Evolutionary conservation across 2,113 vertebrate genomes (phyloP), one percentile per base, ranked within the genome.

Genomic region (Brienomyrus brachyistius): DNA sequence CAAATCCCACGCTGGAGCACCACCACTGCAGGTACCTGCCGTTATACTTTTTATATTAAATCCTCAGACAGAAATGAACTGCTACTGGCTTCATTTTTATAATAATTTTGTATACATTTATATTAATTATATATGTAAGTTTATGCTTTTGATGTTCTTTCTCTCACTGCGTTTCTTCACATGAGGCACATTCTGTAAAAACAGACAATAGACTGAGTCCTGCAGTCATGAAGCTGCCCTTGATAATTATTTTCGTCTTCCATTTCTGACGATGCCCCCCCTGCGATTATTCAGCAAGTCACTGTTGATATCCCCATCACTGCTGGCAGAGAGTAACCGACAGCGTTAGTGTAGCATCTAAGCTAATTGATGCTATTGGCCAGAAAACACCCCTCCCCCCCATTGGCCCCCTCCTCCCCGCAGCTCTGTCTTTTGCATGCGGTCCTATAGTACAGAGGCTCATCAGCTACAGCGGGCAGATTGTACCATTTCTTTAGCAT

Each of bases 401-500:
- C n/a, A n/a, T n/a, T n/a, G n/a, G n/a, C n/a, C n/a, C 52, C 15
- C 3, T 13, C 51, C 15, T 13, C 51, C 15, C 1, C 19, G 5
- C 56, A 59, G 21, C 56, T n/a, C 19, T 2, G 3, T 59, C 56
- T 59, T n/a, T n/a, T 59, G 21, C 23, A n/a, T 62, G 56, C 23
- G 1, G 23, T n/a, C 21, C 56, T 62, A 7, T 62, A n/a, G 56
- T 62, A 3, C 23, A 3, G 56, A 62, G 56, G 56, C 23, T 56
- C 56, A 9, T n/a, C 23, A 62, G 23, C 23, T n/a, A 2, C 7
- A 27, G n/a, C 3, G 92, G 93, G 92, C 95, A 95, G 95, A 97
- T 96, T 96, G 94, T 95, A 95, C 92, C 94, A 93, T 95, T 97
- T 97, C 96, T 96, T 95, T 96, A 95, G 95, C 93, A 93, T 92